Conservation (phyloP, 92 coral and sea anemone species). For the Pocillopora meandrina region DNA sequence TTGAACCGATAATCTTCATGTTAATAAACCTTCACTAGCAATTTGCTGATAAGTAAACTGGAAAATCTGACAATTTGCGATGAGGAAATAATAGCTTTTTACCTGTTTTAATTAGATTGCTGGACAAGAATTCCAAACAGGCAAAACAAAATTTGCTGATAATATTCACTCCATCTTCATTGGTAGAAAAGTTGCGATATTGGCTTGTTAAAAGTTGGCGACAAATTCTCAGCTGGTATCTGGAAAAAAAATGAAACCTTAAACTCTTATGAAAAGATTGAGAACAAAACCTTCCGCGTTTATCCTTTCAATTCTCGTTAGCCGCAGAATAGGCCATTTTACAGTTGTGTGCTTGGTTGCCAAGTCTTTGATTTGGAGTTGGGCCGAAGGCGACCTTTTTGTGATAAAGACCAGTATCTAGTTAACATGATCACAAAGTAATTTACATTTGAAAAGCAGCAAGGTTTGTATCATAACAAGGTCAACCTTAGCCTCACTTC, state of each 20-base stretch:
- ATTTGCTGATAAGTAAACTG: no score
- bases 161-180: not conserved
- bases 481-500: no score
- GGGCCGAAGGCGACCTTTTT: no score
- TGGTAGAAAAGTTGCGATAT: not conserved
- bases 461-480: no score
- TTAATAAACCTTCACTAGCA: not conserved
- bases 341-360: no score
- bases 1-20: not conserved
- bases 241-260: slow-evolving; percentile 1
- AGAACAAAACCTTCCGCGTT: not conserved
- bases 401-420: no score
- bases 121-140: slow-evolving; percentile 26
- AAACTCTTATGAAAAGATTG: no score
- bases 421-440: no score
- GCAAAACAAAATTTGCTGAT: slow-evolving; percentile 26
- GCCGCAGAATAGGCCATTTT: no score
- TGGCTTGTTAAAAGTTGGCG: not conserved
- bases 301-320: no score
- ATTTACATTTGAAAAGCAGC: no score
- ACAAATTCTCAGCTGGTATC: slow-evolving; percentile 27
- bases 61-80: not conserved
- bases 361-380: no score
- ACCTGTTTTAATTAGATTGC: slow-evolving; percentile 12
- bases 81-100: not conserved